phyloP scores from a whole-genome alignment of 2,113 vertebrate genomes.

The Tenrec ecaudatus region DNA sequence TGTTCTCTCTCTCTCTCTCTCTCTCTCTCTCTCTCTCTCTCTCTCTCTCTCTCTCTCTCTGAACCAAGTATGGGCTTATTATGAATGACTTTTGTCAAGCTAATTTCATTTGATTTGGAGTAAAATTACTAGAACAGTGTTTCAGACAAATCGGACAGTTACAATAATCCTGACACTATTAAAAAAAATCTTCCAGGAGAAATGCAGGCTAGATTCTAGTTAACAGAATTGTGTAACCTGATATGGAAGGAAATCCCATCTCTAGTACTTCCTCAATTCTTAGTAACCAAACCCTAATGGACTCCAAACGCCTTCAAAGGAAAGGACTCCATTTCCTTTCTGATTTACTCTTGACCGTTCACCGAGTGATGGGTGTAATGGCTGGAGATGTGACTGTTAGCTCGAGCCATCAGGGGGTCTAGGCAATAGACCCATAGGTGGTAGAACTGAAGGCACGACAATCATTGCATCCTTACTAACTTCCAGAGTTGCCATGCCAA shows the following conservation, averaged over 20 bases:
- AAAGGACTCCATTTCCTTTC: background rate
- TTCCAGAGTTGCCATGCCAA: background rate
- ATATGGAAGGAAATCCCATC: background rate
- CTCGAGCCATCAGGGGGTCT: background rate
- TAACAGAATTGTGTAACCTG: background rate
- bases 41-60: background rate
- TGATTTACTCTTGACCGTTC: background rate
- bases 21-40: too few species aligned
- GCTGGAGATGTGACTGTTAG: background rate
- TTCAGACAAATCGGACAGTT: background rate
- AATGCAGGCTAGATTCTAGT: background rate
- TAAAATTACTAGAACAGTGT: background rate
- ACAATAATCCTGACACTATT: too few species aligned
- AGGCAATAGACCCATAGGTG: background rate
- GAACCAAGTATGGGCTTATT: background rate
- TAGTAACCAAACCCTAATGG: background rate
- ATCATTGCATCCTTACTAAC: background rate
- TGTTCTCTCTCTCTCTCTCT: too few species aligned
- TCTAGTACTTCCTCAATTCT: background rate
- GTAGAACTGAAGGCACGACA: background rate
- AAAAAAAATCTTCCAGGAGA: background rate
- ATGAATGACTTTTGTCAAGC: background rate
- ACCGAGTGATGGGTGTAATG: background rate
- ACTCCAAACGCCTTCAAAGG: background rate
- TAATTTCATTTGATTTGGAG: background rate